Conservation (phyloP, 2,797 vertebrate genomes). For the Xenops minutus region DNA sequence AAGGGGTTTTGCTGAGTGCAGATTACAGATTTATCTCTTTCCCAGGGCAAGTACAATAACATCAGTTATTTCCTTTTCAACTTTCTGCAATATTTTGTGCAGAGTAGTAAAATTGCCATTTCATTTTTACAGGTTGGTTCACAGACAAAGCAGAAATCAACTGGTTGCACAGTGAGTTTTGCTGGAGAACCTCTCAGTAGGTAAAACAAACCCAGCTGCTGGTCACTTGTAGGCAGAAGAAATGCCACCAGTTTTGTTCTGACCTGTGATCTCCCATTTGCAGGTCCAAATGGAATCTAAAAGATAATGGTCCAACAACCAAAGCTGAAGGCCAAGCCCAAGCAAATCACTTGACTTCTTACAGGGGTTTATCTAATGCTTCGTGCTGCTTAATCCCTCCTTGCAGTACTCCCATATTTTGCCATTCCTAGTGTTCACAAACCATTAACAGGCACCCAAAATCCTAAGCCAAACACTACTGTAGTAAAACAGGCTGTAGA, state of each 20-base stretch:
- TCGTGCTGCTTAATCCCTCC: neutral
- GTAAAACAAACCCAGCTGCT: conserved; percentile 52
- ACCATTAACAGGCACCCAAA: conserved; percentile 52
- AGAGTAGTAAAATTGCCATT: neutral
- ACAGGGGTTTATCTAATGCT: neutral
- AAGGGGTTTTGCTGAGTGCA: neutral
- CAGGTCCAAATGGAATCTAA: conserved; percentile 11
- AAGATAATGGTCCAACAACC: neutral
- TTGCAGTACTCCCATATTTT: neutral
- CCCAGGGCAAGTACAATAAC: neutral
- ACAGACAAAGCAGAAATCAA: conserved; percentile 27
- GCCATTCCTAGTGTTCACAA: neutral
- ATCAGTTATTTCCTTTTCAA: conserved; percentile 22
- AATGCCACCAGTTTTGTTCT: neutral
- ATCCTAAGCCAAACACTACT: conserved; percentile 45
- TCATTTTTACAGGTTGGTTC: conserved; percentile 26
- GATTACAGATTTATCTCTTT: conserved; percentile 24
- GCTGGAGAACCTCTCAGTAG: conserved; percentile 8
- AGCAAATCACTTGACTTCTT: neutral
- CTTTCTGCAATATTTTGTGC: neutral
- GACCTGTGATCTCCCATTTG: neutral
- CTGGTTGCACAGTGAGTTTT: neutral
- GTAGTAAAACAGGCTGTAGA: conserved; percentile 55
- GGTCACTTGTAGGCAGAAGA: conserved; percentile 18
- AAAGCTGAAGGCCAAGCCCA: neutral